Percentiles rank a stretch among this genome's conserved stretches.
Evolutionary conservation across 2,113 vertebrate genomes (phyloP).

Genomic region (Eublepharis macularius): DNA sequence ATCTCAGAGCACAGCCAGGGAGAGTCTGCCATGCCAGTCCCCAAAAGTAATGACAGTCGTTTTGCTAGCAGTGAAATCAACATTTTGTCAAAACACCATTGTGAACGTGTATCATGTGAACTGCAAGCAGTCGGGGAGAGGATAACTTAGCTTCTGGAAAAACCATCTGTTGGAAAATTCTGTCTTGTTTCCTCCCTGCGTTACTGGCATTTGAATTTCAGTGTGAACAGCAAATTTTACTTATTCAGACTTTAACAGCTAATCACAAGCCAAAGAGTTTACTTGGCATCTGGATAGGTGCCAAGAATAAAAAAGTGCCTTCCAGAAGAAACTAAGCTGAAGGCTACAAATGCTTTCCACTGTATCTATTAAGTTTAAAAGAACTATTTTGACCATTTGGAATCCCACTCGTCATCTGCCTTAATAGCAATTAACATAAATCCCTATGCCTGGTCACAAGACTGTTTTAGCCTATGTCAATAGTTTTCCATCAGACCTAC

Average conservation of each 20-base stretch:
- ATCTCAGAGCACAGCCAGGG: neutral
- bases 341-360: neutral
- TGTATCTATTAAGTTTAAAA: constrained; percentile 8
- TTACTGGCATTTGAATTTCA: constrained; percentile 25
- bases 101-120: neutral
- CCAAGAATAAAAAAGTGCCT: constrained; percentile 9
- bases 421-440: constrained; percentile 13
- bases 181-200: neutral
- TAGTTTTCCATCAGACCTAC: too few relatives aligned
- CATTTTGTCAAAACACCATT: neutral
- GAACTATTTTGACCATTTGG: constrained; percentile 16
- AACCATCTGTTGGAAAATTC: neutral
- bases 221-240: constrained; percentile 16
- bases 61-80: neutral
- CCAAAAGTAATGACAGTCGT: too few relatives aligned
- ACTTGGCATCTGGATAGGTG: constrained; percentile 8
- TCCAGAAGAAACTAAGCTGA: constrained; percentile 31
- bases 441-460: neutral
- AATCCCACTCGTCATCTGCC: constrained; percentile 16
- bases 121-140: neutral
- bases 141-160: neutral
- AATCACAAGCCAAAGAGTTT: constrained; percentile 37
- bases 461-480: too few relatives aligned
- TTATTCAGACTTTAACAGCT: constrained; percentile 17
- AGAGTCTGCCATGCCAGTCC: too few relatives aligned